Evolutionary conservation across 30 jellyfish, hydroid and myxozoan genomes (phyloP), one percentile per base, ranked within the genome.

Genomic region (Phacellophora camtschatica): DNA sequence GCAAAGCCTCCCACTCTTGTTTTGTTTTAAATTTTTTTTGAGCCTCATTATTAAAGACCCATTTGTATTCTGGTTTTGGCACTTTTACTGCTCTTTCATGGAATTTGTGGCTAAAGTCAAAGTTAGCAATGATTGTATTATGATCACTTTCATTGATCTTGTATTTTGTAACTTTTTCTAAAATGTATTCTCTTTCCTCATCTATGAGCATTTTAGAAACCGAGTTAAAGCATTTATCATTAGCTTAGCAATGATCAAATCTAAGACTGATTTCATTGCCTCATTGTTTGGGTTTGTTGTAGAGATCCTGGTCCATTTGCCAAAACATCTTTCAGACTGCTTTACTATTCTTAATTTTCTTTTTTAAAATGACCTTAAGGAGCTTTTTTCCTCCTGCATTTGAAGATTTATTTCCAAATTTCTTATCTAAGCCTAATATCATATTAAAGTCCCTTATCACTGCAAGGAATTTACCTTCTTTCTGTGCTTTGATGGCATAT

Each of bases 131-230:
- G 46, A 58, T 58, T 58, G 73, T 58, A 58, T 58, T 58, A 58
- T 58, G 73, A 58, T 58, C 45, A 34, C 46, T 20, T 4, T 58
- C 73, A 20, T 58, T 58, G 46, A 58, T 34, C 34, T 34, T 58
- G 39, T 58, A 58, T 58, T 58, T 58, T 23, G 46, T 34, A 31
- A 58, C 73, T 25, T 34, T 67, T 67, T 67, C 81, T 45, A 67
- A 23, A 34, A 67, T 25, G 43, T 23, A 67, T 41, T 46, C 43
- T 37, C 81, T 67, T 34, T 67, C 45, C 25, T 67, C 81, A 67
- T 67, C 65, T 34, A 67, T 67, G 28, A 67, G 27, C 78, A 64
- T 67, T 32, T 46, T 67, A 43, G 57, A 43, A 5, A 43, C 57
- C 57, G 57, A 2, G 5, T 43, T 43, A 4, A 43, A 43, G 57